Evolutionary conservation across 2,888 invertebrate genomes (phyloP), one percentile per base, ranked within the genome.

Genomic region (Epiblema foenella): DNA sequence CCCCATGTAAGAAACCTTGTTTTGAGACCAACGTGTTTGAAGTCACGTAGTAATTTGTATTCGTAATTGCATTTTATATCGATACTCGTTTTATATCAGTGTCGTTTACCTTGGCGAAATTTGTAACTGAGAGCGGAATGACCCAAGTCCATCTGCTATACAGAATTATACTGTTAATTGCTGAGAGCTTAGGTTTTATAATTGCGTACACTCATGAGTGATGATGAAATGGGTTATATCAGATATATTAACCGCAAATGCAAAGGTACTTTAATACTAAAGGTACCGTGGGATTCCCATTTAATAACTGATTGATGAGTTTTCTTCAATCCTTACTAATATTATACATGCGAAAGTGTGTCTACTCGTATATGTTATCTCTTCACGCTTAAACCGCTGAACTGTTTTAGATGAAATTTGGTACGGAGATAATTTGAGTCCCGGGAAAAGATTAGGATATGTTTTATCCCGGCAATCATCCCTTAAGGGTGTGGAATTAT

Each of bases 31-130:
- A 68, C 68, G 60, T 68, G 68, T 42, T 24, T 39, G 12, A 29
- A 68, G 68, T 68, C 68, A 68, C 68, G 68, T 68, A 68, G 29
- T 58, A 52, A 49, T 46, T 29, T 15, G 42, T 29, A 66, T n/a
- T 68, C 60, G 60, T 52, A 42, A 15, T 24, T 54, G 51, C 33
- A 39, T 67, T 59, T 54, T 54, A 60, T 52, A 60, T 68, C 42
- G 60, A 60, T 60, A 68, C 15, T 42, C 8, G 33, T 33, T n/a
- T 54, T 24, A 24, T 51, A 46, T 60, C 46, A 46, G 46, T 29
- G 46, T 46, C 17, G 29, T 37, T 68, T 54, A 20, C 54, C 64
- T 64, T 39, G 64, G 37, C 20, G 10, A 54, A 64, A 54, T 64
- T 20, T 39, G 7, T 64, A n/a, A 52, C 18, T 59, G 24, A 11